phyloP scores from a whole-genome alignment of 64 coral and sea anemone species.

The Catalaphyllia jardinei region DNA sequence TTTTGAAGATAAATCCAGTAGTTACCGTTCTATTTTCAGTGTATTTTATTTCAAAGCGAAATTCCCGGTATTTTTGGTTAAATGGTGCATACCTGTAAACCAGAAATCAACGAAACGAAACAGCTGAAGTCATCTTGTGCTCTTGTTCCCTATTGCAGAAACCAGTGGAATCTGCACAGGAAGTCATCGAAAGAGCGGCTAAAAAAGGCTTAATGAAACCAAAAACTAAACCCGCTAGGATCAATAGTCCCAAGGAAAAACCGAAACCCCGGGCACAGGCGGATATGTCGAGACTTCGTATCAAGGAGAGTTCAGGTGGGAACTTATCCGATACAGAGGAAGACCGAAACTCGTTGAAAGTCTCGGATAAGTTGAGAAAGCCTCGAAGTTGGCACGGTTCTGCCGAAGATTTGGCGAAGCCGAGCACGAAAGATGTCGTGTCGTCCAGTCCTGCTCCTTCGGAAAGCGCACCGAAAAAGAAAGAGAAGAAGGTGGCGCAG shows the following conservation, averaged over 20 bases:
- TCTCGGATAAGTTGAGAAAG: not conserved
- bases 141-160: constrained; percentile 24
- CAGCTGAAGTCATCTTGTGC: not conserved
- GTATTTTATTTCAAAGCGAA: no score
- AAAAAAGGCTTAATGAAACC: constrained; percentile 88
- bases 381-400: constrained; percentile 62
- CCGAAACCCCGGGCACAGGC: constrained; percentile 26
- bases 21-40: no score
- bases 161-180: constrained; percentile 56
- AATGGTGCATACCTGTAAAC: no score
- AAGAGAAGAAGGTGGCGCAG: not conserved
- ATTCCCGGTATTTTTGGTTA: no score
- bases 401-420: constrained; percentile 42
- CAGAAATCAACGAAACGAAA: no score
- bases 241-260: constrained; percentile 21
- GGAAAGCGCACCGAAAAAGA: constrained; percentile 5
- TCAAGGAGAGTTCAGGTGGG: constrained; percentile 3
- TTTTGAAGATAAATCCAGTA: no score
- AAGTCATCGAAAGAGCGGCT: constrained; percentile 76
- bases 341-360: constrained; percentile 20
- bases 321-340: constrained; percentile 48
- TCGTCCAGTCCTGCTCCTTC: constrained; percentile 1
- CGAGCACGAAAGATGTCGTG: constrained; percentile 12
- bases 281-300: constrained; percentile 35
- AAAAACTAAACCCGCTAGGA: constrained; percentile 16